Base-by-base conservation (phyloP, 2,888 invertebrate genomes). In the Ceramica pisi region DNA sequence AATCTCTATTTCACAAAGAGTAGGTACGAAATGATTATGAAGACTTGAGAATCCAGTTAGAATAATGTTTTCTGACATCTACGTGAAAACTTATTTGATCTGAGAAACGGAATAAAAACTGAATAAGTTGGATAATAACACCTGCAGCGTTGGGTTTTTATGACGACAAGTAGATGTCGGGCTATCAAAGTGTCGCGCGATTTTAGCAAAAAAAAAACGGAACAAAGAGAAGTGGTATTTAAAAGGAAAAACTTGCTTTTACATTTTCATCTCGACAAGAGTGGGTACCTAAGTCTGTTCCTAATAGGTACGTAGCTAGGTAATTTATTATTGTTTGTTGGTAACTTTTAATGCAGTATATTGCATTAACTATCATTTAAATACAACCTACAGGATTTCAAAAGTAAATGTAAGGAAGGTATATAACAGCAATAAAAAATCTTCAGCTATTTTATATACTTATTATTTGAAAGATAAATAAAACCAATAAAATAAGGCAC, bases 161-260 rank as follows among this genome's bases (percentile, higher is more conserved):
- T 71, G 71, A 66, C 62, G 67, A 67, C 65, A 68, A 68, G 67
- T 77, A 23, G 63, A 77, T 68, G 67, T 77, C 71, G 46, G 44
- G 62, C 67, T 81, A 76, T 68, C 67, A 80, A 80, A 71, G 57
- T 67, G 67, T 71, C 78, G 63, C 55, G 51, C 35, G 26, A 77
- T 77, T 77, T 76, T 35, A 60, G 44, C 41, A 65, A 57, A 64
- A 68, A 64, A 68, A 79, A 69, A 59, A 61, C 55, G 41, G 67
- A 66, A 62, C 41, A 48, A 38, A 68, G 46, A 66, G 68, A 63
- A 57, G 48, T 70, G 16, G 61, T 56, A 56, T 70, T 75, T 66
- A 75, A 61, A 69, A 60, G 10, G 14, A 60, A 48, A 16, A 59
- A 48, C 21, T 55, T 41, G 6, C 19, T 46, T 46, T 62, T 46